phyloP scores from a whole-genome alignment of 2,888 invertebrate species.

The Eugnorisma glareosa region DNA sequence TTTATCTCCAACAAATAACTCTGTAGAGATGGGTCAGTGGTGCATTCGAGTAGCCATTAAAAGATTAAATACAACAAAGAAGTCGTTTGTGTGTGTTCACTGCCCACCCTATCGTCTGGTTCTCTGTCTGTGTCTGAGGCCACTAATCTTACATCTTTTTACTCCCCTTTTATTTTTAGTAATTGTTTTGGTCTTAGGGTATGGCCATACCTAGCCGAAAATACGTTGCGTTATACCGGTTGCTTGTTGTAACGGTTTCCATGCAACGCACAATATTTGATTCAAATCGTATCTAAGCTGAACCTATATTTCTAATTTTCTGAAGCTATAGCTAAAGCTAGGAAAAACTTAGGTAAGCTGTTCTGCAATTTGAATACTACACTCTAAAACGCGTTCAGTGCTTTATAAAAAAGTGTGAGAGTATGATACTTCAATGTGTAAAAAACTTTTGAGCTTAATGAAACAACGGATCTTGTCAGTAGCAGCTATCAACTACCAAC shows the following conservation, averaged over 20 bases:
- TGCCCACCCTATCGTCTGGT: conserved; percentile 42
- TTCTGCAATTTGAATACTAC: neutral
- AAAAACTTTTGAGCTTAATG: neutral
- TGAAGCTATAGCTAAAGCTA: neutral
- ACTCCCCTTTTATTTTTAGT: conserved; percentile 55
- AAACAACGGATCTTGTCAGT: neutral
- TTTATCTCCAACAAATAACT: conserved; percentile 35
- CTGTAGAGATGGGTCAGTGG: conserved; percentile 40
- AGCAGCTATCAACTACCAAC: neutral
- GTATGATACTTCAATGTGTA: neutral
- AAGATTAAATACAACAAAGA: conserved; percentile 41
- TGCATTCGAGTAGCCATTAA: conserved; percentile 30
- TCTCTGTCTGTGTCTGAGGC: conserved; percentile 27
- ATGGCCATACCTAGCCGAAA: neutral
- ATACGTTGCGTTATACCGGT: neutral
- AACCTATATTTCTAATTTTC: neutral
- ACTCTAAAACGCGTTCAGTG: neutral
- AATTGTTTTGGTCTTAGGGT: conserved; percentile 56
- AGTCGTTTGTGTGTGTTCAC: conserved; percentile 32
- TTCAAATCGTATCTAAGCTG: neutral
- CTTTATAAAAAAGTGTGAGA: neutral
- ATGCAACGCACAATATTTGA: neutral
- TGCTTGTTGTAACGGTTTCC: neutral
- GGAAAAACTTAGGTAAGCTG: neutral
- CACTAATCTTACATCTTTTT: conserved; percentile 55